Evolutionary conservation across 1,140 invertebrate species (phyloP).

Genomic region (Nasonia giraulti): DNA sequence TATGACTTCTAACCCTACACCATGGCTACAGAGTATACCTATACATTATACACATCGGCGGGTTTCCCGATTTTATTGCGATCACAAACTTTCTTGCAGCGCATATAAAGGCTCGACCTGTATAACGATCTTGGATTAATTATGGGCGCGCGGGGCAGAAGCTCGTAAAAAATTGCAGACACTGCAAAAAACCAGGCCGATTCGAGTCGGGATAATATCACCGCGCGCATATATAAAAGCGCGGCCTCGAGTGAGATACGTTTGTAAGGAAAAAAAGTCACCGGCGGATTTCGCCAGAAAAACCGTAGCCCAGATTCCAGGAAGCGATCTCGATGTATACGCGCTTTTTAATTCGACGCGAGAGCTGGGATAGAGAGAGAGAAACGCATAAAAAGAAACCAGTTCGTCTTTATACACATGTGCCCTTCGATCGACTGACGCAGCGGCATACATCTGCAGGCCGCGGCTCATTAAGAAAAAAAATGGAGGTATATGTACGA

Average conservation of each 20-base stretch:
- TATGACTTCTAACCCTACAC: neutral
- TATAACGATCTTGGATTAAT: too few relatives aligned
- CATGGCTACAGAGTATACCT: too few relatives aligned
- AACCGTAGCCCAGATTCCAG: conserved; percentile 25
- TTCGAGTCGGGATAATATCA: too few relatives aligned
- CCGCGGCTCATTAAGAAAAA: conserved; percentile 23
- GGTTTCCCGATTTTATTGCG: conserved; percentile 16
- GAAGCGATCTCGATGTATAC: conserved; percentile 9
- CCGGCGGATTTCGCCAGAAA: conserved; percentile 15
- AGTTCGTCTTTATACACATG: neutral
- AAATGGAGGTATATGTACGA: neutral
- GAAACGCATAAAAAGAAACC: conserved; percentile 24
- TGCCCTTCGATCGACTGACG: conserved; percentile 36
- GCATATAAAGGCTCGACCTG: too few relatives aligned
- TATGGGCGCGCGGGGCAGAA: neutral
- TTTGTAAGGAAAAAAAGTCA: neutral
- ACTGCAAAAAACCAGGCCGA: too few relatives aligned
- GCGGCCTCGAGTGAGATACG: too few relatives aligned
- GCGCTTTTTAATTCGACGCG: neutral
- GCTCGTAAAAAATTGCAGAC: conserved; percentile 13
- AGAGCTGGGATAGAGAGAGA: too few relatives aligned
- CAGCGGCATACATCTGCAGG: neutral
- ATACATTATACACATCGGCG: neutral
- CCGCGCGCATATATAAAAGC: too few relatives aligned
- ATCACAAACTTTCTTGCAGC: neutral